phyloP scores from a whole-genome alignment of 2,888 invertebrate genomes.

The Sinhomidia bicolor region DNA sequence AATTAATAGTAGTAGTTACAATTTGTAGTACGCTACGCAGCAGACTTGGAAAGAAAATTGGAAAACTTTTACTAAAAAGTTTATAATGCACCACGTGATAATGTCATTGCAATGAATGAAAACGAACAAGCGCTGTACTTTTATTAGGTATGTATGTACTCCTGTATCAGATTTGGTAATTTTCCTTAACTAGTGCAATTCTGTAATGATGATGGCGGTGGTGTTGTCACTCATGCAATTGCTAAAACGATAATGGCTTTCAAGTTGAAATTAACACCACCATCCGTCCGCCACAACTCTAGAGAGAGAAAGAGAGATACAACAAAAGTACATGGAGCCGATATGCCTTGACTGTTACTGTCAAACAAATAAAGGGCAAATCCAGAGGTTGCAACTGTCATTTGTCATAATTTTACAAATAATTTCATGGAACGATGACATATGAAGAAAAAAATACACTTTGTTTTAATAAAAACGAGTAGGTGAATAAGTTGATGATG shows the following conservation, averaged over 20 bases:
- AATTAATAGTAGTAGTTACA: too few species aligned
- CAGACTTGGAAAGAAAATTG: neutral
- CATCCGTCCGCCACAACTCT: too few species aligned
- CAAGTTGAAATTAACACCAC: neutral
- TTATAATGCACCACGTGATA: too few species aligned
- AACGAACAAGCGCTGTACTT: too few species aligned
- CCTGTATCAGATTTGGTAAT: too few species aligned
- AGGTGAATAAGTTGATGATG: neutral
- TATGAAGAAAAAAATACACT: conserved; percentile 16
- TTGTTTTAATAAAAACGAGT: conserved; percentile 47
- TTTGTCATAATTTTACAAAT: conserved; percentile 51
- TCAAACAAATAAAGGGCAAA: conserved; percentile 2
- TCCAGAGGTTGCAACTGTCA: conserved; percentile 54
- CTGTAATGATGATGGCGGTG: neutral
- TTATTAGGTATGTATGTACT: too few species aligned
- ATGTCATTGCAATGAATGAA: too few species aligned
- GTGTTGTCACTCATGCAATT: neutral
- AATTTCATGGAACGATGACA: conserved; percentile 48
- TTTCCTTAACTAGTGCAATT: neutral
- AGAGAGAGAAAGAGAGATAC: too few species aligned
- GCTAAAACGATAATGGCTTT: conserved; percentile 14
- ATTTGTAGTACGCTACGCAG: too few species aligned
- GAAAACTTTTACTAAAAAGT: neutral
- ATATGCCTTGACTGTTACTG: neutral
- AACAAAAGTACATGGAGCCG: too few species aligned